phyloP scores from a whole-genome alignment of 2,888 invertebrate species.

The Tetragnatha montana region DNA sequence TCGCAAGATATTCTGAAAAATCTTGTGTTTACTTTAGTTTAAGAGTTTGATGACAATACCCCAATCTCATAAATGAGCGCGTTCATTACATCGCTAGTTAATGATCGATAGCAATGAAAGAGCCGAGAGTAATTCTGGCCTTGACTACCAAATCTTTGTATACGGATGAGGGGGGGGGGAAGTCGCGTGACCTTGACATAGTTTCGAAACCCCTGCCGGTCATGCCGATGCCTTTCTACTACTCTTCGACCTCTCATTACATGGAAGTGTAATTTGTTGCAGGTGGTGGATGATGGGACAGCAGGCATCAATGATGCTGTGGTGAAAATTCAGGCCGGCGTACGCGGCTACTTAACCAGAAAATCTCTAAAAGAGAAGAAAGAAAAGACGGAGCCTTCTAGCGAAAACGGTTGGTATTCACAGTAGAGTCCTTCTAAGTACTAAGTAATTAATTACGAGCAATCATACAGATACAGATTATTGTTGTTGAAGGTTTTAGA shows the following conservation, averaged over 20 bases:
- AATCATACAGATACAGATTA: no score
- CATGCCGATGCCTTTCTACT: neutral
- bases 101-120: no score
- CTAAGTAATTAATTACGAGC: no score
- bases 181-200: conserved; percentile 46
- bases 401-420: conserved; percentile 38
- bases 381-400: conserved; percentile 35
- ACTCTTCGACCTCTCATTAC: neutral
- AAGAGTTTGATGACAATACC: neutral
- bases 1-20: no score
- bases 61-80: no score
- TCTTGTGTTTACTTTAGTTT: neutral
- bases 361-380: conserved; percentile 69
- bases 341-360: conserved; percentile 72
- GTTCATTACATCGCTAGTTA: no score
- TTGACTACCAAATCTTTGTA: neutral
- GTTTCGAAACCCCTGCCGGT: neutral
- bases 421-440: no score
- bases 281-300: conserved; percentile 57
- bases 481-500: no score
- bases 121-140: neutral
- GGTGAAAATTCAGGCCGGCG: conserved; percentile 72
- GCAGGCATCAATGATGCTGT: conserved; percentile 71
- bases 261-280: neutral
- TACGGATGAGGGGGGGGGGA: no score